Evolutionary conservation across 2,888 invertebrate genomes (phyloP), one percentile per base, ranked within the genome.

Genomic region (Axea sp.): DNA sequence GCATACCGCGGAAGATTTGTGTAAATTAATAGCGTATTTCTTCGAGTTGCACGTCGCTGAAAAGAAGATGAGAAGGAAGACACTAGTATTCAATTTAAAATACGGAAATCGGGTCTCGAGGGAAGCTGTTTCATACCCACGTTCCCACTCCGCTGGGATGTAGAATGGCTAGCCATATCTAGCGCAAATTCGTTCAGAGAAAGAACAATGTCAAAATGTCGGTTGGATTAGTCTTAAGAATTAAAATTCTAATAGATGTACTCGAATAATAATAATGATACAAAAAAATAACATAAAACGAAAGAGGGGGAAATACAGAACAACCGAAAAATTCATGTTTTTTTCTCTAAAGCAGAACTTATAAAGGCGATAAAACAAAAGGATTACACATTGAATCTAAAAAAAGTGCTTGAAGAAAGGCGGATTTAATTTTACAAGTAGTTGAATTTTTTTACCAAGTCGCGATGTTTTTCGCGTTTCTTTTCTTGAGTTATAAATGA

Each of bases 1-100:
- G n/a, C 82, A 82, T 81, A 76, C 80, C 78, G 78, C 76, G 76
- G 78, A 82, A 81, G 82, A 84, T 84, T 83, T 82, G 80, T 80
- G 82, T 83, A 83, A 83, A 84, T 84, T 83, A 84, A 83, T 84
- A 75, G 73, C 74, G 51, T 71, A 53, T 75, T 78, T 60, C 47
- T 71, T 41, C 62, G 73, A 39, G 9, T n/a, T 55, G 31, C 37
- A 28, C 19, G 39, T 19, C 19, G 7, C 9, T 28, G 9, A 2
- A 51, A 28, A 45, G n/a, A 73, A 64, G 59, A 41, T 26, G 43
- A 17, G 15, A 51, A 45, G 33, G 8, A 60, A 55, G 49, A 51
- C 37, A 43, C 51, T 19, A 47, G 62, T 68, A 65, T 73, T 73
- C 73, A 73, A 68, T 73, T 73, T 73, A 73, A 68, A 59, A 67